Base-by-base conservation (phyloP, 1,140 invertebrate genomes). In the Hyles vespertilio region DNA sequence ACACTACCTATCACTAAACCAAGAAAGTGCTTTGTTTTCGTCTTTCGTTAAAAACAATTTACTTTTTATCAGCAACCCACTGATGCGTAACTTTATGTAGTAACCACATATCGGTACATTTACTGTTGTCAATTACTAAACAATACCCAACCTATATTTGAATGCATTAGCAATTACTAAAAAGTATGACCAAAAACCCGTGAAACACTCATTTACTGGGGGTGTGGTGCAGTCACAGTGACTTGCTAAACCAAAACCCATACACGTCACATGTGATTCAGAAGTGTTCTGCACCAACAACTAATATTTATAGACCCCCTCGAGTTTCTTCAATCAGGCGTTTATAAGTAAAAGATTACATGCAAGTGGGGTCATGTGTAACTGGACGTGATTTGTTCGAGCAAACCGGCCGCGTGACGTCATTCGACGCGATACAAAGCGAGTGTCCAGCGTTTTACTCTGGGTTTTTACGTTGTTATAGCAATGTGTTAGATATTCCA, bases 391-490 rank as follows among this genome's bases (percentile, higher is more conserved):
- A 40, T 49, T 10, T 50, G 52, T 48, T 53, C 45, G 59, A 48
- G 36, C 52, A 44, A 55, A 59, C 51, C 10, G 47, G 33, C 9
- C 36, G 46, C 9, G 50, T 53, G 50, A 64, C 66, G 62, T 61
- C 61, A 64, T 45, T 12, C 0, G 7, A 10, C 46, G 4, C 32
- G 52, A 44, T 32, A 51, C 40, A 11, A 32, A 47, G 49, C 54
- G 50, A 55, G 59, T 60, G 60, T 63, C 55, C 59, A 50, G 43
- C 57, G 57, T 57, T 43, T n/a, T 33, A 40, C 46, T 58, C 54
- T 72, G 65, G 75, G 72, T 57, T 69, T 75, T 78, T 75, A 74
- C 75, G 65, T 58, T 46, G 46, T 5, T 59, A 59, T 43, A 51
- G 7, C 22, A 72, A 72, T 34, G 34, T 46, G 11, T 56, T 65